Evolutionary conservation across 2,888 invertebrate species (phyloP), one percentile per base, ranked within the genome.

Genomic region (Drosophila differens): DNA sequence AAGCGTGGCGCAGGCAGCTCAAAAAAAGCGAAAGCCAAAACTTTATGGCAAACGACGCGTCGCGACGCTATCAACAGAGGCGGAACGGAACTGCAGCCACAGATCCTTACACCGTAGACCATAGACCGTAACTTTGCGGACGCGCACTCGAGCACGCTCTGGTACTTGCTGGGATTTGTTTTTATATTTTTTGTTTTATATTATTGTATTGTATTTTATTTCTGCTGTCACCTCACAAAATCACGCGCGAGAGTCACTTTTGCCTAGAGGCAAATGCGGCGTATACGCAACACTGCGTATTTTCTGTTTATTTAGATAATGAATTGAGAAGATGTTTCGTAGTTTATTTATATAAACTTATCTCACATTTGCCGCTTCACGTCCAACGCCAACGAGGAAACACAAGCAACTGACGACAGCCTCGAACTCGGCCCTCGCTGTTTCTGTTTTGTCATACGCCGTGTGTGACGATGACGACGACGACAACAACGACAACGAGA

Each of bases 331-430:
- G 22, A 58, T 79, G 62, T 67, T 76, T 74, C 37, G 30, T 57
- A 52, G 47, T 35, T 72, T 59, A 57, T 53, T 30, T 19, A 14
- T 28, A 30, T 22, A 25, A 47, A 47, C 47, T 10, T 35, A 39
- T 64, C 54, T 60, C 49, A 33, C 14, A 49, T 64, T 69, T 75
- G 70, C 85, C 76, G 85, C 74, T 71, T 70, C 72, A 82, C 83
- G 84, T 86, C 91, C 77, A 76, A 57, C 80, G 76, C 70, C 85
- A 72, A 83, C 83, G 89, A 91, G 76, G 78, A 79, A 80, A 82
- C 80, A 88, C 83, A 90, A 79, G 82, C 88, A 91, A 88, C 88
- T 88, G 90, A 87, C 65, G 69, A 63, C 52, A 69, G 57, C 41
- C 47, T 74, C 70, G 81, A 66, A 47, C 54, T 58, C 69, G 64